A percentile compares a stretch with the other conserved stretches of the same genome.
Conservation (phyloP, 2,888 invertebrate species). For the Auanema sp. region DNA sequence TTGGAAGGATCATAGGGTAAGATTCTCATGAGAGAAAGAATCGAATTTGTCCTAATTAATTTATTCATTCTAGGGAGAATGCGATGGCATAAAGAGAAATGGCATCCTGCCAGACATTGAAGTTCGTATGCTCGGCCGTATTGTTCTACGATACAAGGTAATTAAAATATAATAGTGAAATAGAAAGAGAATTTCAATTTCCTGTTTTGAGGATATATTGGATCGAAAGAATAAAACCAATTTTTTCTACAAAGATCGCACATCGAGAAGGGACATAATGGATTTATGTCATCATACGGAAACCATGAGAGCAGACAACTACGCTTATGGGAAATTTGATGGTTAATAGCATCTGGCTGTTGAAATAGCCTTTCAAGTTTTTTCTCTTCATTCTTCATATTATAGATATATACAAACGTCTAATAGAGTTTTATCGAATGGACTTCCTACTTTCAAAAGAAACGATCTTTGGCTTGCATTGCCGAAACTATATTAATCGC, state of each 20-base stretch:
- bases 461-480: slow-evolving; percentile 61
- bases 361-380: background rate
- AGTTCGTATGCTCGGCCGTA: slow-evolving; percentile 59
- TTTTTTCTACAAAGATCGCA: slow-evolving; percentile 55
- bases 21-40: too few relatives aligned
- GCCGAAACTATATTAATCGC: slow-evolving; percentile 62
- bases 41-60: slow-evolving; percentile 3
- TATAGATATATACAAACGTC: slow-evolving; percentile 49
- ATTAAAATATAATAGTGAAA: background rate
- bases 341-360: slow-evolving; percentile 23
- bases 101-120: slow-evolving; percentile 51
- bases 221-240: slow-evolving; percentile 51
- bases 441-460: slow-evolving; percentile 54
- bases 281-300: slow-evolving; percentile 60
- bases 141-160: slow-evolving; percentile 57
- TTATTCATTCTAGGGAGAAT: slow-evolving; percentile 59
- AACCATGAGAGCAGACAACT: slow-evolving; percentile 51
- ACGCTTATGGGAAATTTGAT: slow-evolving; percentile 54
- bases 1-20: slow-evolving; percentile 60
- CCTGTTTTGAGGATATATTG: slow-evolving; percentile 42
- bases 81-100: slow-evolving; percentile 45
- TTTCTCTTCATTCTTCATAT: background rate
- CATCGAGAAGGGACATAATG: slow-evolving; percentile 54
- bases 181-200: background rate
- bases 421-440: slow-evolving; percentile 48